Evolutionary conservation across 2,888 invertebrate species (phyloP), one percentile per base, ranked within the genome.

Genomic region (Lysandra bellargus): DNA sequence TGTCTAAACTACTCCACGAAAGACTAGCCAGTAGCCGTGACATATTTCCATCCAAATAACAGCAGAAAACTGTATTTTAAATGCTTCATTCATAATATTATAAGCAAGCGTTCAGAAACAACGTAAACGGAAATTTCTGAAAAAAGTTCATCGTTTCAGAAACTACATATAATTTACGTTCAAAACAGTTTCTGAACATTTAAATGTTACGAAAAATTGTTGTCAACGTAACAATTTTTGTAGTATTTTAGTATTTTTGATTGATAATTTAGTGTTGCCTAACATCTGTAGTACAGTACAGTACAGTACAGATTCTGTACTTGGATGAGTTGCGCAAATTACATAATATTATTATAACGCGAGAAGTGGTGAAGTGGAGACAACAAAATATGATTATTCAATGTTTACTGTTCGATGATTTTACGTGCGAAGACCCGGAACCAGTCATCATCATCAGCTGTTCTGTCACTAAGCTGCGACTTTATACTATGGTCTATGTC

Each of bases 361-460:
- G 53, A 53, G 53, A 53, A 14, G 53, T 4, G 7, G 1, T n/a
- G n/a, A n/a, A 60, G 60, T 23, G 60, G 60, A 57, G 60, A 23
- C 4, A 60, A 14, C 69, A 33, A 69, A 33, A 4, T 4, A 40
- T 33, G 69, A 69, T 69, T 69, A 60, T 33, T 69, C 23, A 69
- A 69, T 69, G 69, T 69, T 69, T 69, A 33, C 69, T 14, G 69
- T 69, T 69, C 30, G 69, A 69, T 69, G 69, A 69, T 4, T 33
- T 69, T 12, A 69, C 69, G 33, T 33, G 69, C 69, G 69, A 9
- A 9, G 5, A 69, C 69, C 69, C 69, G 69, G 69, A 69, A 69
- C 33, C 33, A 33, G 69, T 33, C 69, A 33, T 12, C 33, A 30
- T 69, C 69, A 69, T 30, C 64, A 30, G 12, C 64, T 57, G 57